These are phyloP conservation scores for Sorex fumeus DNA, from an alignment of 2,113 vertebrate species.

Conservation along the genomic window DNA sequence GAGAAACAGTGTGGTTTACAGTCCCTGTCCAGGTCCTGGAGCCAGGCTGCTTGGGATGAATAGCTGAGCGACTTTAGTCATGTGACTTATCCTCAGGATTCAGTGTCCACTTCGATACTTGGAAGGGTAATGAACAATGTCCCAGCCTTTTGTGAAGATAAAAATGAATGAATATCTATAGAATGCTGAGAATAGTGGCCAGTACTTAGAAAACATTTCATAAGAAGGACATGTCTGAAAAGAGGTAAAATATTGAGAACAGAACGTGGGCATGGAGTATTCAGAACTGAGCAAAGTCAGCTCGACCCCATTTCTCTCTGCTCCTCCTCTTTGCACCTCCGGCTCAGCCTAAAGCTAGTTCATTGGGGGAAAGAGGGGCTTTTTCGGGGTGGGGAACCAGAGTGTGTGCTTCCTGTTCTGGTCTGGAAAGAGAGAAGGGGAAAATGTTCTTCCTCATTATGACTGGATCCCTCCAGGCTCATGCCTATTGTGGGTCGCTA, in stretches of 20 bases:
- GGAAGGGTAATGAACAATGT: background rate
- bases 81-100: background rate
- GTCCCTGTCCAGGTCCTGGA: background rate
- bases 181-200: background rate
- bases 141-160: background rate
- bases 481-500: background rate
- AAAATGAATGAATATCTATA: background rate
- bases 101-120: too few species aligned
- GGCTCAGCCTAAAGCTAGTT: background rate
- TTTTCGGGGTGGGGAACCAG: background rate
- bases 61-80: background rate
- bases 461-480: background rate
- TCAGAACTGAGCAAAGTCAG: background rate
- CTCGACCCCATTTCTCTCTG: background rate
- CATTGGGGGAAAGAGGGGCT: background rate
- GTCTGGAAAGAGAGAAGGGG: background rate
- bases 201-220: constrained; percentile 36
- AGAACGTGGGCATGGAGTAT: background rate
- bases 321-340: background rate
- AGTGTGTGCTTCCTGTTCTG: background rate
- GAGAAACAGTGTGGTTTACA: background rate
- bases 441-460: background rate
- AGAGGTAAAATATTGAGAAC: constrained; percentile 28
- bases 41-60: background rate
- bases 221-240: constrained; percentile 18